phyloP scores from a whole-genome alignment of 2,797 vertebrate species.

The Manis pentadactyla region DNA sequence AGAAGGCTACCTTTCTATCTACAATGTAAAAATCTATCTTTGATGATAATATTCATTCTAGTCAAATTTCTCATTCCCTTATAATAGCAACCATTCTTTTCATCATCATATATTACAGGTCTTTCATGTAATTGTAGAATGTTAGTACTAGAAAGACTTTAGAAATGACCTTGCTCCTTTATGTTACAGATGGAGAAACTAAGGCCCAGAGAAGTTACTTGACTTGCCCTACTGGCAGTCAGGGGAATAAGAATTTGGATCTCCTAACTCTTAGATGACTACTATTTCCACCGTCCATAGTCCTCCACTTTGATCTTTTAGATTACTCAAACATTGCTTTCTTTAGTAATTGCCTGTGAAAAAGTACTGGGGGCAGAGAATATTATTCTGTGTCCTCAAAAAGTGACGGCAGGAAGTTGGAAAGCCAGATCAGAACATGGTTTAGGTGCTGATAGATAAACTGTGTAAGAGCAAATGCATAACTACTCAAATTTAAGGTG shows the following conservation, averaged over 20 bases:
- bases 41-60: background rate
- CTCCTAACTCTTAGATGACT: background rate
- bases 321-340: conserved; percentile 41
- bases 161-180: conserved; percentile 3
- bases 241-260: background rate
- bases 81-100: background rate
- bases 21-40: background rate
- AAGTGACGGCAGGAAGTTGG: conserved; percentile 24
- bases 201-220: background rate
- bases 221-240: background rate
- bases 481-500: background rate
- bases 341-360: conserved; percentile 17
- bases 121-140: conserved; percentile 12
- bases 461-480: background rate
- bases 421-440: background rate
- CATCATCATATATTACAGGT: background rate
- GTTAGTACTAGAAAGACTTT: background rate
- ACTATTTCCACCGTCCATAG: background rate
- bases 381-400: background rate
- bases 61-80: background rate
- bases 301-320: background rate
- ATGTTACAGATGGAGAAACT: conserved; percentile 5
- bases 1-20: conserved; percentile 18
- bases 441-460: background rate
- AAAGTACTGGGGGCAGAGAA: background rate